Percentiles rank a stretch among this genome's conserved stretches.
Evolutionary conservation across 1,140 invertebrate species (phyloP).

Genomic region (Pentalonia nigronervosa): DNA sequence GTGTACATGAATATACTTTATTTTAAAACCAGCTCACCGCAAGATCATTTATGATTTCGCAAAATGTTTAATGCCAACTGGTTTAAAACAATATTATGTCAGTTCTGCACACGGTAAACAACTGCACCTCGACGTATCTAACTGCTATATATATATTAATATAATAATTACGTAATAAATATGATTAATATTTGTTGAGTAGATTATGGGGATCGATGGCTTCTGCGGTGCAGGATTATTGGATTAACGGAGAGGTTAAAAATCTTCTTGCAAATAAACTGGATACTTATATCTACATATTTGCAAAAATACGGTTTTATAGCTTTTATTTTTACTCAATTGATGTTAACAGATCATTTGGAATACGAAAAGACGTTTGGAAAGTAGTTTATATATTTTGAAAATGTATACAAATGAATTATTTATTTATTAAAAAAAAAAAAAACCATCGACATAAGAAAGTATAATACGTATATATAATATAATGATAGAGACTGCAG

Average conservation of each 20-base stretch:
- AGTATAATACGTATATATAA: not conserved
- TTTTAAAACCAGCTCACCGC: not conserved
- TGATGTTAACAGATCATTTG: not conserved
- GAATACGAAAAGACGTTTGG: not conserved
- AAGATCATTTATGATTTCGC: not conserved
- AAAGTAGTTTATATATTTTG: constrained; percentile 12
- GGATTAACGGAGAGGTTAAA: not conserved
- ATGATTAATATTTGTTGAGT: not conserved
- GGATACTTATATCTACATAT: not conserved
- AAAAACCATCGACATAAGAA: not conserved
- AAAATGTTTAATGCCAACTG: constrained; percentile 25
- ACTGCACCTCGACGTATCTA: not conserved
- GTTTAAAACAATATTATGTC: constrained; percentile 33
- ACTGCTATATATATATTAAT: not conserved
- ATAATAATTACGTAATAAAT: constrained; percentile 8
- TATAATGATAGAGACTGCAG: not conserved
- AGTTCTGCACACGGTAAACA: not conserved
- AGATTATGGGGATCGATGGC: not conserved
- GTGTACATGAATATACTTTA: not conserved
- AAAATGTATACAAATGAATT: not conserved
- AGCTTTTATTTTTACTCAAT: not conserved
- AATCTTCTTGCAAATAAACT: not conserved
- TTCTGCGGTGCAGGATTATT: not conserved
- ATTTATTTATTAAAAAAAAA: not conserved
- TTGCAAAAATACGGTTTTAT: not conserved